phyloP scores from a whole-genome alignment of 2,113 vertebrate species.

The Centropus unirufus region DNA sequence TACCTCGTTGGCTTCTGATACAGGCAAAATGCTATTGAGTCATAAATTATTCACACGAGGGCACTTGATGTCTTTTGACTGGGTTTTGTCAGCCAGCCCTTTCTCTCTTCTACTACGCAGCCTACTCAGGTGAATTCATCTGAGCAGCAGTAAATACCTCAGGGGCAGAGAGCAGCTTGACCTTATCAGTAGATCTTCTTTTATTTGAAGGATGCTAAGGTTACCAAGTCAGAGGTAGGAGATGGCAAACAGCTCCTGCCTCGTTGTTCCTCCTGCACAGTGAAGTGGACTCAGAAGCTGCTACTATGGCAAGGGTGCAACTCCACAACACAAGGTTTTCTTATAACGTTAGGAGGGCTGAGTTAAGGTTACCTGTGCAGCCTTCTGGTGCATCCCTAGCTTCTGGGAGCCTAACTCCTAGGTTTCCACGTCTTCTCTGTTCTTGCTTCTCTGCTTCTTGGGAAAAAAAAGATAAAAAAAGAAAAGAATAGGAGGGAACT shows the following conservation, averaged over 20 bases:
- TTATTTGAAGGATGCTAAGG: neutral
- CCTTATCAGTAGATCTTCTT: neutral
- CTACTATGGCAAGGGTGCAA: neutral
- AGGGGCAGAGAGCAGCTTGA: constrained; percentile 2
- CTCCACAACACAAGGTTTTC: neutral
- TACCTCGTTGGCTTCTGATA: neutral
- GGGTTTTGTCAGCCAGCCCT: neutral
- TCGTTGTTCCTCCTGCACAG: accelerated
- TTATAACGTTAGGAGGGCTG: neutral
- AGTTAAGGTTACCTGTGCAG: neutral
- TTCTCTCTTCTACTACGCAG: neutral
- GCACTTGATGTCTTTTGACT: neutral
- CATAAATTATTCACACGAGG: neutral
- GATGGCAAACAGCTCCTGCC: neutral
- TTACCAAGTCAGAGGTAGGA: neutral
- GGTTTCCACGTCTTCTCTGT: neutral
- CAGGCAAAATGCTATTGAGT: neutral
- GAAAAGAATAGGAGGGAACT: neutral
- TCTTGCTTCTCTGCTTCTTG: neutral
- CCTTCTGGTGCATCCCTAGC: neutral
- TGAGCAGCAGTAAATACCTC: neutral
- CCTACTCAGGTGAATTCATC: neutral
- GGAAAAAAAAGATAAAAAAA: neutral
- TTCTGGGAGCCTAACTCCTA: neutral
- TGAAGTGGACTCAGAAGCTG: neutral